Percentiles rank a stretch among this genome's conserved stretches.
Evolutionary conservation across 1,140 invertebrate genomes (phyloP).

Genomic region (Bombyx mori): DNA sequence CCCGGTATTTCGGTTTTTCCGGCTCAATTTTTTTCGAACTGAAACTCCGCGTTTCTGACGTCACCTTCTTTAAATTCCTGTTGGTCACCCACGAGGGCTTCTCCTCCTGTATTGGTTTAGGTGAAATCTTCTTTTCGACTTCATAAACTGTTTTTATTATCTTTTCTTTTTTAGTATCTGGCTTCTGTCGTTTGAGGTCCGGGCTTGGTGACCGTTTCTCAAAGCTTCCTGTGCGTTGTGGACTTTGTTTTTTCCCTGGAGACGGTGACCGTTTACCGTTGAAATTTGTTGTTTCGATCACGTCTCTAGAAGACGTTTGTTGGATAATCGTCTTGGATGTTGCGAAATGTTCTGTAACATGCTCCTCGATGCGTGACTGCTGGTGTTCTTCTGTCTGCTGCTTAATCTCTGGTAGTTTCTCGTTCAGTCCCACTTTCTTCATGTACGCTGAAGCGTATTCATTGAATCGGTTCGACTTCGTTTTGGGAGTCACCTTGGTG

Average conservation of each 20-base stretch:
- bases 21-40: slow-evolving; percentile 58
- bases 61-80: slow-evolving; percentile 67
- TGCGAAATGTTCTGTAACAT: slow-evolving; percentile 20
- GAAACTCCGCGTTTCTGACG: slow-evolving; percentile 53
- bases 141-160: slow-evolving; percentile 45
- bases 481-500: slow-evolving; percentile 36
- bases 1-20: slow-evolving; percentile 52
- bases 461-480: slow-evolving; percentile 51
- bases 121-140: slow-evolving; percentile 45
- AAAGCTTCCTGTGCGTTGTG: slow-evolving; percentile 6
- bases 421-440: slow-evolving; percentile 61
- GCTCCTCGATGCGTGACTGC: slow-evolving; percentile 20
- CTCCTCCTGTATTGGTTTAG: slow-evolving; percentile 41
- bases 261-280: slow-evolving; percentile 51
- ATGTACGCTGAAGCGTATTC: slow-evolving; percentile 68
- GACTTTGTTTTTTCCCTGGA: slow-evolving; percentile 35
- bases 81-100: slow-evolving; percentile 74
- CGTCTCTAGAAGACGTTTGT: slow-evolving; percentile 37
- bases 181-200: slow-evolving; percentile 28
- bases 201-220: slow-evolving; percentile 37
- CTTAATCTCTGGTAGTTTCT: slow-evolving; percentile 27
- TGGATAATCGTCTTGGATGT: slow-evolving; percentile 28
- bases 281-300: slow-evolving; percentile 32
- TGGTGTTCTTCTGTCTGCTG: slow-evolving; percentile 25
- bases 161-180: slow-evolving; percentile 40